A percentile compares a stretch with the other conserved stretches of the same genome.
These are phyloP conservation scores for Gibbula magus DNA, from an alignment of 2,888 invertebrate genomes.

Conservation along the genomic window DNA sequence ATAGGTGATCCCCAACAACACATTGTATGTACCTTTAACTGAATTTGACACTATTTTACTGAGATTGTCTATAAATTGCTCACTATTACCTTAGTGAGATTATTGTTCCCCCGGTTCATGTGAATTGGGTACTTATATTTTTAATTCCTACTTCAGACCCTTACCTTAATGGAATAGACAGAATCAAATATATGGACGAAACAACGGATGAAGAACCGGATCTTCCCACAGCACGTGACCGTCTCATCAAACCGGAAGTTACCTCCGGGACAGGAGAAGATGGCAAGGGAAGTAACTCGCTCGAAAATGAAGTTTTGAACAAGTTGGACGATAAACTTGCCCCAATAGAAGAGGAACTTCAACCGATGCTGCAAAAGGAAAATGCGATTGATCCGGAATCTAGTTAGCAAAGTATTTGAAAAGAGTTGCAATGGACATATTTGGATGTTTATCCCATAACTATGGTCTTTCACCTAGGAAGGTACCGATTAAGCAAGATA, in stretches of 20 bases:
- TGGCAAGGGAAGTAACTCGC: background rate
- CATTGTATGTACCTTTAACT: too few relatives aligned
- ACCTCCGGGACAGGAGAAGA: background rate
- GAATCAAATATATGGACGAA: slow-evolving; percentile 62
- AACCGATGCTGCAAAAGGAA: slow-evolving; percentile 25
- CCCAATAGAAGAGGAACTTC: slow-evolving; percentile 20
- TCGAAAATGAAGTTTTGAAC: slow-evolving; percentile 17
- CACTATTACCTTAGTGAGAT: background rate
- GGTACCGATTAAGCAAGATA: too few relatives aligned
- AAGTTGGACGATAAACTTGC: slow-evolving; percentile 23
- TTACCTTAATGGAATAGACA: slow-evolving; percentile 42
- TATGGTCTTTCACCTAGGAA: too few relatives aligned
- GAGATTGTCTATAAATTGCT: background rate
- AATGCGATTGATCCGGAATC: background rate
- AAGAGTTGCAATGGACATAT: too few relatives aligned
- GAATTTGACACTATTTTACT: background rate
- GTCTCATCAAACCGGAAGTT: slow-evolving; percentile 14
- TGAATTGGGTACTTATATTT: background rate
- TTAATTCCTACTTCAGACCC: slow-evolving; percentile 24
- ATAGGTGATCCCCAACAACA: too few relatives aligned
- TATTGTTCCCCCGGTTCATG: background rate
- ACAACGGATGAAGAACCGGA: slow-evolving; percentile 54
- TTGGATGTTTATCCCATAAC: too few relatives aligned
- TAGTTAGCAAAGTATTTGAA: background rate
- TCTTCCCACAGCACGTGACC: slow-evolving; percentile 30